Percentiles rank a stretch among this genome's conserved stretches.
phyloP scores from a whole-genome alignment of 2,888 invertebrate species.

The Acronicta psi region DNA sequence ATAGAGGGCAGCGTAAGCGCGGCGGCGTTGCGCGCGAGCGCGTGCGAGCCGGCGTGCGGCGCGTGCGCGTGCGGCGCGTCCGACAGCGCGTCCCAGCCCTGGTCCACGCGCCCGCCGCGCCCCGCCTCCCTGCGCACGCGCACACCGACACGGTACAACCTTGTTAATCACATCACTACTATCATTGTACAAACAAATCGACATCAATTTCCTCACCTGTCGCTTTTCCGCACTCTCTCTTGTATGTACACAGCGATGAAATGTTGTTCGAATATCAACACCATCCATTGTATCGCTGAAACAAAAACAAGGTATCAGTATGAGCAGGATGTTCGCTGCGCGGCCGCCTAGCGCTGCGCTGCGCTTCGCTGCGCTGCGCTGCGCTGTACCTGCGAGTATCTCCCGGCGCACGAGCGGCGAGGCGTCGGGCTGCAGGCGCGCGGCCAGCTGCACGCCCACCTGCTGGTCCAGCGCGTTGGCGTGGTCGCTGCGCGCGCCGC shows the following conservation, averaged over 20 bases:
- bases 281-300: conserved; percentile 93
- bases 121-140: conserved; percentile 55
- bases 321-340: no score
- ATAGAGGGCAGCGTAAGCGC: conserved; percentile 74
- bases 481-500: conserved; percentile 96
- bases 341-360: no score
- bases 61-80: conserved; percentile 43
- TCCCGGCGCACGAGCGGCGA: conserved; percentile 96
- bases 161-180: neutral
- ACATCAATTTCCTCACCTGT: conserved; percentile 67
- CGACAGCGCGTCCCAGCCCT: conserved; percentile 52
- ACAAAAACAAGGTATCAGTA: no score
- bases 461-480: conserved; percentile 98
- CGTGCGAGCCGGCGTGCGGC: conserved; percentile 46
- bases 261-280: conserved; percentile 95
- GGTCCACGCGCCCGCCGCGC: conserved; percentile 57
- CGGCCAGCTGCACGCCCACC: conserved; percentile 96
- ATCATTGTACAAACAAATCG: neutral
- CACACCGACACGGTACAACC: no score
- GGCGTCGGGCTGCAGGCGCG: conserved; percentile 94
- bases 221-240: conserved; percentile 79
- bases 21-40: conserved; percentile 43
- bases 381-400: conserved; percentile 93
- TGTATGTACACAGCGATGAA: conserved; percentile 94
- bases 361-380: no score